Conservation (phyloP, 2,888 invertebrate genomes). For the Drosophila algonquin region DNA sequence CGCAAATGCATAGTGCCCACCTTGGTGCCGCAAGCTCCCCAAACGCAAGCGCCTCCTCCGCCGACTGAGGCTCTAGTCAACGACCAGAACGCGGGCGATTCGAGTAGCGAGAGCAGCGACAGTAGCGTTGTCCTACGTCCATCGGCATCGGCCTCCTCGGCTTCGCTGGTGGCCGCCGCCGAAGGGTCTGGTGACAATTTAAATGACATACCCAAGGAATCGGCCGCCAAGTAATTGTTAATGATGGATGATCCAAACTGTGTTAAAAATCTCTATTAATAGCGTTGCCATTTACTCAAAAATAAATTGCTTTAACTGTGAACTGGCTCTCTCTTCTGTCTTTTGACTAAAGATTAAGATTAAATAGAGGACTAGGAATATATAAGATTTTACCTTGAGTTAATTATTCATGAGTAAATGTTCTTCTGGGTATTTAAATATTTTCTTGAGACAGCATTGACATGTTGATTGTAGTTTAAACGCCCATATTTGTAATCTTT, state of each 20-base stretch:
- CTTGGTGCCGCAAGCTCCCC: constrained; percentile 48
- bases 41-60: constrained; percentile 38
- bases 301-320: constrained; percentile 31
- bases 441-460: no score
- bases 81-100: constrained; percentile 63
- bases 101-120: constrained; percentile 72
- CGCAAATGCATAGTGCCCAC: constrained; percentile 63
- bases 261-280: constrained; percentile 46
- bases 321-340: no score
- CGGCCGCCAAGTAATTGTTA: constrained; percentile 29
- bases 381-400: no score
- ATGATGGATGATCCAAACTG: constrained; percentile 26
- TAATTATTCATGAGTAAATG: no score
- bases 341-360: no score
- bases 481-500: no score
- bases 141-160: constrained; percentile 54
- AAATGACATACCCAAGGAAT: constrained; percentile 43
- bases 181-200: constrained; percentile 61
- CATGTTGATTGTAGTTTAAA: no score
- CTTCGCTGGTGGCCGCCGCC: constrained; percentile 40
- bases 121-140: constrained; percentile 66
- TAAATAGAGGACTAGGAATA: no score
- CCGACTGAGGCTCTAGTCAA: constrained; percentile 43
- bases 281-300: constrained; percentile 42
- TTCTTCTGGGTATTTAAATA: no score